Conservation (phyloP, 2,888 invertebrate species). For the Cheilosia urbana region DNA sequence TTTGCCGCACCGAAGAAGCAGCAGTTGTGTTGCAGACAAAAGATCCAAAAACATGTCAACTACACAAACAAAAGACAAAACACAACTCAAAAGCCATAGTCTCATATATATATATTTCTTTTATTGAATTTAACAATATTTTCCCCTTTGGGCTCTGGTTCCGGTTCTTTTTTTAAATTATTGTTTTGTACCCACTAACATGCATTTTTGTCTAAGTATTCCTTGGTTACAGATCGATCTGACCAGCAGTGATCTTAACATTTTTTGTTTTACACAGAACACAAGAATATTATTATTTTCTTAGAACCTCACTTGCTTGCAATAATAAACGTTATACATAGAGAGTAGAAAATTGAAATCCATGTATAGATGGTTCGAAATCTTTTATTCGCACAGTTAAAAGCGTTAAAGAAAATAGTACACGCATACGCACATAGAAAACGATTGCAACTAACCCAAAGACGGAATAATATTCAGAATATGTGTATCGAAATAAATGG, state of each 20-base stretch:
- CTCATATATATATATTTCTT: slow-evolving; percentile 27
- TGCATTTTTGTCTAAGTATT: slow-evolving; percentile 51
- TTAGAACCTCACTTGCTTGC: slow-evolving; percentile 6
- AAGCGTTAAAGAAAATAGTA: slow-evolving; percentile 14
- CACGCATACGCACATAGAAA: slow-evolving; percentile 19
- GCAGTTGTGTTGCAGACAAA: too few relatives aligned
- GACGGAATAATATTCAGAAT: slow-evolving; percentile 35
- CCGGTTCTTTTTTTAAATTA: slow-evolving; percentile 22
- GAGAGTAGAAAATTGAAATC: slow-evolving; percentile 68
- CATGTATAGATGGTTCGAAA: slow-evolving; percentile 41
- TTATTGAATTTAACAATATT: slow-evolving; percentile 63
- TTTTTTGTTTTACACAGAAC: slow-evolving; percentile 52
- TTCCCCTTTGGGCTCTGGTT: slow-evolving; percentile 64
- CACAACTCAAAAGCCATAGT: background rate
- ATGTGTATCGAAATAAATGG: slow-evolving; percentile 3
- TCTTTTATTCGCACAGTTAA: slow-evolving; percentile 43
- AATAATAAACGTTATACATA: slow-evolving; percentile 58
- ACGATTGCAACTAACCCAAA: slow-evolving; percentile 33
- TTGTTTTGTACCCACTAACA: slow-evolving; percentile 51
- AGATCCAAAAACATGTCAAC: background rate
- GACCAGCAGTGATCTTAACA: slow-evolving; percentile 69
- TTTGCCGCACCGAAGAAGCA: background rate
- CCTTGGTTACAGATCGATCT: slow-evolving; percentile 54
- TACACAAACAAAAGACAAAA: too few relatives aligned
- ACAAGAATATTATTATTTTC: slow-evolving; percentile 19